A percentile compares a stretch with the other conserved stretches of the same genome.
These are phyloP conservation scores for Aplysina aerophoba DNA, from an alignment of 37 sponge, comb jelly and placozoan genomes.

Conservation along the genomic window DNA sequence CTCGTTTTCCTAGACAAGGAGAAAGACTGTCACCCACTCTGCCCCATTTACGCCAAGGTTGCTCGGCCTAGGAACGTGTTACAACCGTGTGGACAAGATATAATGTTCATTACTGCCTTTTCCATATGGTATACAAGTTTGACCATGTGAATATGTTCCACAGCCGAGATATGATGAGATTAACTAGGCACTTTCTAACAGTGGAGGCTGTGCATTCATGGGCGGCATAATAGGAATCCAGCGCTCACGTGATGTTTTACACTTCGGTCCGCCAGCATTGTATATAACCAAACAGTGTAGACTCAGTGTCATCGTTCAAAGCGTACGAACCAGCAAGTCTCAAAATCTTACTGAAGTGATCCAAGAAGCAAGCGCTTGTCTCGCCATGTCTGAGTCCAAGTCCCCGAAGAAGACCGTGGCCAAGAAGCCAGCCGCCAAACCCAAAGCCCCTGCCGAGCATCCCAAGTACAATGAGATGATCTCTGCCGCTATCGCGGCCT, in stretches of 20 bases:
- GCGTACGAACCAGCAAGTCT: too few species aligned
- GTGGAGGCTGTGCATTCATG: not conserved
- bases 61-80: too few species aligned
- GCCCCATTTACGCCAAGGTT: too few species aligned
- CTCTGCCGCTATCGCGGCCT: constrained; percentile 59
- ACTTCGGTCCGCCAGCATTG: constrained; percentile 13
- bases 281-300: not conserved
- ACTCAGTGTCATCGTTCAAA: not conserved
- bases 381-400: not conserved
- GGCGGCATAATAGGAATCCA: constrained; percentile 13
- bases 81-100: not conserved
- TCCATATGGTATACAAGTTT: not conserved
- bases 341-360: too few species aligned
- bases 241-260: constrained; percentile 35
- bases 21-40: too few species aligned
- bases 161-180: not conserved
- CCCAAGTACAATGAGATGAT: constrained; percentile 92
- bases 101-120: not conserved
- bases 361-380: too few species aligned
- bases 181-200: not conserved
- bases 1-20: too few species aligned
- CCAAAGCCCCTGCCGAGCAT: constrained; percentile 64
- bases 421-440: constrained; percentile 46
- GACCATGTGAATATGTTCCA: not conserved
- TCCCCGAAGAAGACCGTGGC: constrained; percentile 1